A percentile compares a stretch with the other conserved stretches of the same genome.
Conservation (phyloP, 2,797 vertebrate genomes). For the Paramormyrops hopkinsi region DNA sequence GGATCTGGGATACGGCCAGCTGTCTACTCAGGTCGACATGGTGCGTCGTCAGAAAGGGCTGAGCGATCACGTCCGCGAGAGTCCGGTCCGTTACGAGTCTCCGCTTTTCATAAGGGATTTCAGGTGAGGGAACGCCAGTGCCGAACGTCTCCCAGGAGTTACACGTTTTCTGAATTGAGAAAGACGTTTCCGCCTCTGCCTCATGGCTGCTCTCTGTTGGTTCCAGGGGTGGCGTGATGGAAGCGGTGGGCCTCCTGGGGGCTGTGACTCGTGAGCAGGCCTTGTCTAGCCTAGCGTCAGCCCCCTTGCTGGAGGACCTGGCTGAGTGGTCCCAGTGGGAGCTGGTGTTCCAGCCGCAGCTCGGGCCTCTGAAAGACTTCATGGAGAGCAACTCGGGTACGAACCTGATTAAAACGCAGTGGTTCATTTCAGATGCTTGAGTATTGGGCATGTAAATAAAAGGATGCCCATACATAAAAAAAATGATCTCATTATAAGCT, state of each 20-base stretch:
- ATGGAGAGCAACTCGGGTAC: slow-evolving; percentile 62
- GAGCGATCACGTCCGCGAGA: slow-evolving; percentile 40
- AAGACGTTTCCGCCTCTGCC: too few relatives aligned
- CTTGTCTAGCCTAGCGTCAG: slow-evolving; percentile 55
- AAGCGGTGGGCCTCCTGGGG: slow-evolving; percentile 57
- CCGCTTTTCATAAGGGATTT: slow-evolving; percentile 54
- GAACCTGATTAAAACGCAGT: neutral
- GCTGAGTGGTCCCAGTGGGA: slow-evolving; percentile 69
- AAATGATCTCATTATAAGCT: neutral
- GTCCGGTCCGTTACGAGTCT: slow-evolving; percentile 57
- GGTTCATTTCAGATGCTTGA: neutral
- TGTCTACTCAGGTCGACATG: slow-evolving; percentile 47
- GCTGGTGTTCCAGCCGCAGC: slow-evolving; percentile 57
- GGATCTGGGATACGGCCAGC: slow-evolving; percentile 59
- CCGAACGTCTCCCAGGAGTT: neutral
- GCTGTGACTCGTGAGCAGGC: slow-evolving; percentile 55
- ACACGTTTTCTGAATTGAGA: neutral
- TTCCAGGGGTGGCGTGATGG: slow-evolving; percentile 36
- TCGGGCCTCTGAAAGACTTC: slow-evolving; percentile 63
- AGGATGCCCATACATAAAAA: neutral
- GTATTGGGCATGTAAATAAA: neutral
- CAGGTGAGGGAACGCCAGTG: slow-evolving; percentile 32
- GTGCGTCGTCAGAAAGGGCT: slow-evolving; percentile 51
- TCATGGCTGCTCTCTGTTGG: neutral
- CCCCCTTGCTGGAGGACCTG: slow-evolving; percentile 66